Conservation (phyloP, 2,888 invertebrate genomes). For the Lasioglossum vierecki region DNA sequence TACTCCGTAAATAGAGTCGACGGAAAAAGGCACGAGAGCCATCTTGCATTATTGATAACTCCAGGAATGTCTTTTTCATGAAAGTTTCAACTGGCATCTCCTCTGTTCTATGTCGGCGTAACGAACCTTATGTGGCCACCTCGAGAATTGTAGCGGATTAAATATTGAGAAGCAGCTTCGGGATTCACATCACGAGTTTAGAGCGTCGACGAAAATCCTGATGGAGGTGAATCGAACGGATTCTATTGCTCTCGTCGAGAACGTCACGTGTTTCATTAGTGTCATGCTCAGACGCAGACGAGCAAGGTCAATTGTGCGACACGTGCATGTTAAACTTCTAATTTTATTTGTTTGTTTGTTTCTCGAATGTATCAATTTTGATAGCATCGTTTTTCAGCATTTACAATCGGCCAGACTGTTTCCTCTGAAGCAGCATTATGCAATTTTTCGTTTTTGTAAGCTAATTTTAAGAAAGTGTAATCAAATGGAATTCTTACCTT, state of each 20-base stretch:
- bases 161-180: constrained; percentile 25
- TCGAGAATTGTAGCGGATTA: background rate
- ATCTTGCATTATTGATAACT: constrained; percentile 66
- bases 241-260: background rate
- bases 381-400: too few relatives aligned
- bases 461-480: too few relatives aligned
- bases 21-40: constrained; percentile 60
- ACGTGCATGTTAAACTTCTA: background rate
- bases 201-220: background rate
- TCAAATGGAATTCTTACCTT: too few relatives aligned
- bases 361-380: background rate
- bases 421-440: too few relatives aligned
- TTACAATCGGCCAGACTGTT: too few relatives aligned
- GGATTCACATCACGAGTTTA: constrained; percentile 5
- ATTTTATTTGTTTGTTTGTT: background rate
- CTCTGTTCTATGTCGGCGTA: constrained; percentile 29
- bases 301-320: background rate
- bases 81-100: constrained; percentile 51
- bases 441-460: too few relatives aligned
- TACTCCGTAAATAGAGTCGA: constrained; percentile 68
- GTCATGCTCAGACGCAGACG: background rate
- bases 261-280: background rate
- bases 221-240: background rate
- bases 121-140: constrained; percentile 16
- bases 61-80: constrained; percentile 59